Conservation (phyloP, 2,113 vertebrate species). For the Calyptommatus sinebrachiatus region DNA sequence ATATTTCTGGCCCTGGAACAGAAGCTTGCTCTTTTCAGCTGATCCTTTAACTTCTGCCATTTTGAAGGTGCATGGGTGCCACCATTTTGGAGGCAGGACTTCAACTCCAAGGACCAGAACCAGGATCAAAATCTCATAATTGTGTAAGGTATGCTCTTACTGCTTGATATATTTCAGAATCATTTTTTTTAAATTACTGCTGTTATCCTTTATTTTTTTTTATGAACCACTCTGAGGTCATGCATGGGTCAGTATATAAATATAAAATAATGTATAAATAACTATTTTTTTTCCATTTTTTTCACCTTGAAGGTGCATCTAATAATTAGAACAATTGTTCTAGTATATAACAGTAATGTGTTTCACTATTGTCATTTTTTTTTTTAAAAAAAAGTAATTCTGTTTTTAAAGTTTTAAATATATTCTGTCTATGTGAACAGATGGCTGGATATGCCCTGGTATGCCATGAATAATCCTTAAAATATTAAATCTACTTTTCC, state of each 20-base stretch:
- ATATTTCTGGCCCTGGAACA: too few species aligned
- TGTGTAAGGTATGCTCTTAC: not conserved
- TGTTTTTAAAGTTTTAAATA: not conserved
- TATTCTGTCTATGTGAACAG: not conserved
- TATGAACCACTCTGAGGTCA: too few species aligned
- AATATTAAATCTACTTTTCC: not conserved
- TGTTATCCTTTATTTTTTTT: too few species aligned
- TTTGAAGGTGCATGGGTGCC: too few species aligned
- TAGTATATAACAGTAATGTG: not conserved
- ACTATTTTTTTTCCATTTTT: not conserved
- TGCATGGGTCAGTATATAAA: too few species aligned
- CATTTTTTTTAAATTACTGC: too few species aligned
- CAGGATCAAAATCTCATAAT: not conserved
- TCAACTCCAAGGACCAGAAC: not conserved
- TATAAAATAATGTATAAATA: too few species aligned
- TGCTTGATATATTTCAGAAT: too few species aligned
- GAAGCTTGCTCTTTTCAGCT: too few species aligned
- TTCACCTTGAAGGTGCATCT: not conserved
- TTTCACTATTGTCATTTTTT: not conserved
- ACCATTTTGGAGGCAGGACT: too few species aligned
- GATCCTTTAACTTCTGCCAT: not conserved
- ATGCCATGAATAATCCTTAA: not conserved
- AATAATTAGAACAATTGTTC: not conserved
- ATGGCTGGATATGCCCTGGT: not conserved
- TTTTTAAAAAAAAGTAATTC: not conserved